Evolutionary conservation across 2,888 invertebrate species (phyloP).

Genomic region (Cactoblastis cactorum): DNA sequence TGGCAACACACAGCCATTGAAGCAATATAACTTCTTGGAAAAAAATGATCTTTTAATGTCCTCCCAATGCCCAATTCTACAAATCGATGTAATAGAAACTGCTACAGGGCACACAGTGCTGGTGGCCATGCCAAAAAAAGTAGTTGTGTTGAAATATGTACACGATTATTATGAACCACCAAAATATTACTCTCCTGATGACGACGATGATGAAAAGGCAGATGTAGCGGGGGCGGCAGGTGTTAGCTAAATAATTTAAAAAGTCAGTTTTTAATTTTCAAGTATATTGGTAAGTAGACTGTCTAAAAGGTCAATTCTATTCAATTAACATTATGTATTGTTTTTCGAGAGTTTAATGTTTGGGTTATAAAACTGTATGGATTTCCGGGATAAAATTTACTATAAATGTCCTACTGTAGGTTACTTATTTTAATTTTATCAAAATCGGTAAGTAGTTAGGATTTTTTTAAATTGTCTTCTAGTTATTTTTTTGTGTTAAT

Average conservation of each 20-base stretch:
- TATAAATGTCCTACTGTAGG: no score
- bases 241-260: neutral
- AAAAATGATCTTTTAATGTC: conserved; percentile 45
- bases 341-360: no score
- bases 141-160: conserved; percentile 45
- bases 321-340: no score
- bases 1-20: conserved; percentile 43
- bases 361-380: no score
- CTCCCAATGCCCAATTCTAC: conserved; percentile 48
- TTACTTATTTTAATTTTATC: no score
- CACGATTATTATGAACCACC: conserved; percentile 31
- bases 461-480: no score
- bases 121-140: conserved; percentile 61
- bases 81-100: conserved; percentile 51
- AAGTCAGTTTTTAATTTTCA: neutral
- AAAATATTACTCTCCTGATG: neutral
- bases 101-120: conserved; percentile 51
- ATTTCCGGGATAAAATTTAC: no score
- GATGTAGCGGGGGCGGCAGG: no score
- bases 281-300: no score
- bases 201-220: neutral
- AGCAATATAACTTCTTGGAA: conserved; percentile 54
- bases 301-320: no score
- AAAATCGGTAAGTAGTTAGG: no score
- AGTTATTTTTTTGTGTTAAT: no score